phyloP scores from a whole-genome alignment of 2,888 invertebrate genomes.

The Xanthorhoe spadicearia region DNA sequence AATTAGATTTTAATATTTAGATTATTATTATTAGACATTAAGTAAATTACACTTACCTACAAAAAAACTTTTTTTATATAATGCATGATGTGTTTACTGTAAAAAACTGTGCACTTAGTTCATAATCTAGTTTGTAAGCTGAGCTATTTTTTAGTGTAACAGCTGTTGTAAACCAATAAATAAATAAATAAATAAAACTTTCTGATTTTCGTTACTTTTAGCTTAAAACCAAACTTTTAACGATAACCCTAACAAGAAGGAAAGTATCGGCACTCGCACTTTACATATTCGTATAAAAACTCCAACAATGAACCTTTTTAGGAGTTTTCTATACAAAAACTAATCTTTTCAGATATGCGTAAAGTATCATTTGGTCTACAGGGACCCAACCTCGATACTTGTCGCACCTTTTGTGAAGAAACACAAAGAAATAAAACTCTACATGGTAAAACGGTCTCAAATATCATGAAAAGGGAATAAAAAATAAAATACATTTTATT shows the following conservation, averaged over 20 bases:
- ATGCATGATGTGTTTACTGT: too few relatives aligned
- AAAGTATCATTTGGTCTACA: conserved; percentile 2
- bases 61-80: too few relatives aligned
- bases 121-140: too few relatives aligned
- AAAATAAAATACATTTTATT: conserved; percentile 32
- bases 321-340: conserved; percentile 9
- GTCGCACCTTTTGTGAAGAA: conserved; percentile 24
- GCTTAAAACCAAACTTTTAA: background rate
- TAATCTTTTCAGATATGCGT: conserved; percentile 10
- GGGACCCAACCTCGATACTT: conserved; percentile 21
- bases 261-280: background rate
- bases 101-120: too few relatives aligned
- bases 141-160: too few relatives aligned
- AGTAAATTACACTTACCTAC: too few relatives aligned
- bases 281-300: background rate
- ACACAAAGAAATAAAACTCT: conserved; percentile 30
- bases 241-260: background rate
- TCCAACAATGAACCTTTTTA: conserved; percentile 6
- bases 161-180: too few relatives aligned
- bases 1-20: too few relatives aligned
- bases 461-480: conserved; percentile 33
- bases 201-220: background rate
- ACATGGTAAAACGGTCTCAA: conserved; percentile 27
- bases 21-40: too few relatives aligned
- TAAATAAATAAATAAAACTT: background rate